A percentile compares a stretch with the other conserved stretches of the same genome.
Evolutionary conservation across 2,113 vertebrate species (phyloP).

Genomic region (Carettochelys insculpta): DNA sequence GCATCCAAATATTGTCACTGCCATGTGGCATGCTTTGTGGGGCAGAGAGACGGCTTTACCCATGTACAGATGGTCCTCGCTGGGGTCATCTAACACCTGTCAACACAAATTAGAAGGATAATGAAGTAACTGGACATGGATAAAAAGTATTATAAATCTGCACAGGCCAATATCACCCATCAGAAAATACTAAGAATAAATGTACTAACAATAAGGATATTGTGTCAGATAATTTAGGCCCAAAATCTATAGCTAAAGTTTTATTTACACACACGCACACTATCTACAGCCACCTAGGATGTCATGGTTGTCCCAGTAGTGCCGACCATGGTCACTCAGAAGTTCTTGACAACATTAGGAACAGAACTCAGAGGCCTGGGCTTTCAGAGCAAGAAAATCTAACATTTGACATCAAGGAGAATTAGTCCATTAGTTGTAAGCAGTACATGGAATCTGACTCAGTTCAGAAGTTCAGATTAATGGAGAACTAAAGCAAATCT

Average conservation of each 20-base stretch:
- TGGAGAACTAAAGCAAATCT: neutral
- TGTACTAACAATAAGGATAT: neutral
- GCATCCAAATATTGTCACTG: neutral
- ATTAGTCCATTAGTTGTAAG: neutral
- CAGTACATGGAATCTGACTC: neutral
- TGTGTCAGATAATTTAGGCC: neutral
- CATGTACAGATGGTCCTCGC: constrained; percentile 98
- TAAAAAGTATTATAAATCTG: neutral
- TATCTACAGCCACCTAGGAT: neutral
- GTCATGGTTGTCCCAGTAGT: neutral
- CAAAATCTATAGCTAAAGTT: neutral
- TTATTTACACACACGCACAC: neutral
- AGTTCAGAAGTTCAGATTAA: neutral
- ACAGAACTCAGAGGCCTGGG: neutral
- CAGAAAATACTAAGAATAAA: neutral
- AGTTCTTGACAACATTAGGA: neutral
- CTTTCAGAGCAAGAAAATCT: no score
- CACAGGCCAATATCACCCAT: neutral
- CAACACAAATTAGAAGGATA: constrained; percentile 34
- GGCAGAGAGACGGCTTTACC: constrained; percentile 77
- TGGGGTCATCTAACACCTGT: constrained; percentile 97
- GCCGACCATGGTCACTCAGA: neutral
- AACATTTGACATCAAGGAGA: neutral
- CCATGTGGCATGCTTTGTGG: accelerated
- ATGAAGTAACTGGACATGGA: neutral